phyloP scores from a whole-genome alignment of 2,797 vertebrate species.

The Gambusia yucatana region DNA sequence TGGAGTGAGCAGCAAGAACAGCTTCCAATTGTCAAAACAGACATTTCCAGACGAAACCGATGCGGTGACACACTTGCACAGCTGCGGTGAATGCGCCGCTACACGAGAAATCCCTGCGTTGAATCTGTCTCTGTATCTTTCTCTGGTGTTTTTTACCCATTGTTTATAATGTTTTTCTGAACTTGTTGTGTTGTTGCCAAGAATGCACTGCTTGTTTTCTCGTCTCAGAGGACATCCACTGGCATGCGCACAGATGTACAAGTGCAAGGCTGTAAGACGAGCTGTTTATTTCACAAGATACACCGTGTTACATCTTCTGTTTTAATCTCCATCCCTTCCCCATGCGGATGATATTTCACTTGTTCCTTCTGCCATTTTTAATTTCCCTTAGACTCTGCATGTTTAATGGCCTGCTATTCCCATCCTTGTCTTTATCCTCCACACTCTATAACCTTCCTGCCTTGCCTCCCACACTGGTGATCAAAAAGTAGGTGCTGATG shows the following conservation, averaged over 20 bases:
- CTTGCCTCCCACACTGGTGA: conserved; percentile 63
- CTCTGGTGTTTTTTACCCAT: conserved; percentile 2
- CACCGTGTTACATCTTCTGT: not conserved
- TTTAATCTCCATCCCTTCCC: not conserved
- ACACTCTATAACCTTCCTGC: conserved; percentile 53
- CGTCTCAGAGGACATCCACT: conserved; percentile 21
- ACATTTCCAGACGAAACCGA: conserved; percentile 53
- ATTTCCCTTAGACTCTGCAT: conserved; percentile 40
- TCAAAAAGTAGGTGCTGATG: conserved; percentile 73
- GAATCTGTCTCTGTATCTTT: conserved; percentile 11
- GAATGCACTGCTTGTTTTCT: conserved; percentile 24
- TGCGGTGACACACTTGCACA: conserved; percentile 47
- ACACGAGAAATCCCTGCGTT: conserved; percentile 18
- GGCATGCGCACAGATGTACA: not conserved
- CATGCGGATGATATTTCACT: not conserved
- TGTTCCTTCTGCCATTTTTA: conserved; percentile 16
- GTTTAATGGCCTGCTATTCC: conserved; percentile 60
- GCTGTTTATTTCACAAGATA: conserved; percentile 8
- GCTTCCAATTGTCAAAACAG: conserved; percentile 56
- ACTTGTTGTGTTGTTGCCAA: conserved; percentile 13
- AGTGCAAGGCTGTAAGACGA: conserved; percentile 9
- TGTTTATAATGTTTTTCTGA: conserved; percentile 19
- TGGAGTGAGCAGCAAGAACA: conserved; percentile 25
- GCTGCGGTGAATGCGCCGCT: conserved; percentile 36
- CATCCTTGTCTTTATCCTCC: conserved; percentile 63